These are phyloP conservation scores for Mactromeris polynyma DNA, from an alignment of 2,888 invertebrate species.

Conservation along the genomic window DNA sequence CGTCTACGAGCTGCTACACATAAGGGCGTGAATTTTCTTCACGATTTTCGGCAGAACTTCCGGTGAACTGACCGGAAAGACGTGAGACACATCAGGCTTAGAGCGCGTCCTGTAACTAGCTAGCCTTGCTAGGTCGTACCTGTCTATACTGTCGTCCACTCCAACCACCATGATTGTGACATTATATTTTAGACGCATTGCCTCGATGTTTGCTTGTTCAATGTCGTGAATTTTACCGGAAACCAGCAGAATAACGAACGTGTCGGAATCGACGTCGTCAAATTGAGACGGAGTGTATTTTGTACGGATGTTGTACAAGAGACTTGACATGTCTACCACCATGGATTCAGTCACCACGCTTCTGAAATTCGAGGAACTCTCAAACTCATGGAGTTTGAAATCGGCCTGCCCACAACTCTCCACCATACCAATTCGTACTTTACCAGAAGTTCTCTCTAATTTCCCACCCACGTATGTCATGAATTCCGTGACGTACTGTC, in stretches of 20 bases:
- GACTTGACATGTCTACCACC: not conserved
- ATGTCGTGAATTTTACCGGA: slow-evolving; percentile 43
- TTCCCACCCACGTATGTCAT: slow-evolving; percentile 40
- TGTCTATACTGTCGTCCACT: slow-evolving; percentile 29
- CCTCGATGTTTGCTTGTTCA: slow-evolving; percentile 3
- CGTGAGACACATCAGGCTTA: slow-evolving; percentile 48
- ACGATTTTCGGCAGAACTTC: slow-evolving; percentile 36
- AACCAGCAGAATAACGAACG: slow-evolving; percentile 27
- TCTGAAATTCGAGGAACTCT: not conserved
- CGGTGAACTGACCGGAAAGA: slow-evolving; percentile 35
- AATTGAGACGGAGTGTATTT: not conserved
- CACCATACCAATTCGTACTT: slow-evolving; percentile 31
- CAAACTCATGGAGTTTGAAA: not conserved
- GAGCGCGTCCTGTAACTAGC: slow-evolving; percentile 46
- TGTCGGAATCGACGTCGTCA: not conserved
- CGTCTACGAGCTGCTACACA: slow-evolving; percentile 1
- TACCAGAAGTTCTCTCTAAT: slow-evolving; percentile 35
- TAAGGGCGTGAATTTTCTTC: slow-evolving; percentile 41
- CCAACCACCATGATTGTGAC: slow-evolving; percentile 41
- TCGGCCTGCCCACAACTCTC: slow-evolving; percentile 28
- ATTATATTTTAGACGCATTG: slow-evolving; percentile 33
- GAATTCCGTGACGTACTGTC: slow-evolving; percentile 39
- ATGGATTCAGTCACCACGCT: not conserved
- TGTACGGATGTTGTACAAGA: slow-evolving; percentile 28
- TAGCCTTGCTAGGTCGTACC: slow-evolving; percentile 32